Percentiles rank a stretch among this genome's conserved stretches.
phyloP scores from a whole-genome alignment of 2,888 invertebrate species.

The Tiliacea citrago region DNA sequence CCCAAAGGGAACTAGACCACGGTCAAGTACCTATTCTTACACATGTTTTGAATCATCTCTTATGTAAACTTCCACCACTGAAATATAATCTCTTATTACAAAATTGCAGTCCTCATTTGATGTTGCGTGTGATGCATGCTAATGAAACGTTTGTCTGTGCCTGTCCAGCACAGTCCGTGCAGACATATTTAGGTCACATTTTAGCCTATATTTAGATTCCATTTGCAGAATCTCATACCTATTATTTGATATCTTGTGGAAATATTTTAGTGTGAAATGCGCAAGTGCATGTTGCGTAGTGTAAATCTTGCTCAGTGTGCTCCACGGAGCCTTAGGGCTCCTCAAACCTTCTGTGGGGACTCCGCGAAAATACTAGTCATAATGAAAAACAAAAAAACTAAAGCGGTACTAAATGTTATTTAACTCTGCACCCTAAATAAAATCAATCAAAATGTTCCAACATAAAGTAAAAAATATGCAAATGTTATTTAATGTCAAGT shows the following conservation, averaged over 20 bases:
- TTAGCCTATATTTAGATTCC: conserved; percentile 33
- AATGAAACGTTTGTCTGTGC: conserved; percentile 52
- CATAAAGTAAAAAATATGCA: no score
- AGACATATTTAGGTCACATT: conserved; percentile 38
- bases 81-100: conserved; percentile 19
- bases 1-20: no score
- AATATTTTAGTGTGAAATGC: neutral
- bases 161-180: conserved; percentile 27
- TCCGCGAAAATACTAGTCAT: no score
- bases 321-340: no score
- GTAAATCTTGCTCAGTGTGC: neutral
- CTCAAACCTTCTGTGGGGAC: no score
- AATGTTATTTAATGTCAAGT: no score
- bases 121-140: conserved; percentile 32
- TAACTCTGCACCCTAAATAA: no score
- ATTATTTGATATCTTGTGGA: conserved; percentile 15
- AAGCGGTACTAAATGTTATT: no score
- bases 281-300: neutral
- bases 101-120: conserved; percentile 46
- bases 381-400: no score
- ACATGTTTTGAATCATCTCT: neutral
- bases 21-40: no score
- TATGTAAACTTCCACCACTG: conserved; percentile 1
- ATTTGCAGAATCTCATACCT: conserved; percentile 20
- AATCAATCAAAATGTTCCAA: no score